Evolutionary conservation across 2,797 vertebrate species (phyloP).

Genomic region (Pantherophis alleghaniensis): DNA sequence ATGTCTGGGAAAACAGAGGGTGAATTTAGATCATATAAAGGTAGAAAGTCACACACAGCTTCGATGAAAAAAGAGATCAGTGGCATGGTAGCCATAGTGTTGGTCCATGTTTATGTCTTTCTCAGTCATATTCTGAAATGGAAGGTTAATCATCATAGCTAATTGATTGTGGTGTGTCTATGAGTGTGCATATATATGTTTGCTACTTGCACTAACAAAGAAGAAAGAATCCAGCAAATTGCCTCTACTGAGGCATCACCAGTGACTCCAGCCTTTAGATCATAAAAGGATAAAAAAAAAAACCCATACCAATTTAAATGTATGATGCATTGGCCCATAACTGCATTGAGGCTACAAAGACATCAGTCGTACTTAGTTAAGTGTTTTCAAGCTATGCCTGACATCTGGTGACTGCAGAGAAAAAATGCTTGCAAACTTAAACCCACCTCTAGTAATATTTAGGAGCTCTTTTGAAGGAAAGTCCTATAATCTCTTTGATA

Average conservation of each 20-base stretch:
- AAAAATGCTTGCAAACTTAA: neutral
- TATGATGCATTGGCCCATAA: neutral
- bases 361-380: neutral
- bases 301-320: neutral
- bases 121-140: neutral
- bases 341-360: neutral
- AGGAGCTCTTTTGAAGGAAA: neutral
- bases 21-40: neutral
- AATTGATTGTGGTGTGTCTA: neutral
- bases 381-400: neutral
- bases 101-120: neutral
- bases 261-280: neutral
- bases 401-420: neutral
- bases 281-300: neutral
- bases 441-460: neutral
- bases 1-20: neutral
- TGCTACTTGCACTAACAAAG: neutral
- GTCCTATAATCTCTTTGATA: neutral
- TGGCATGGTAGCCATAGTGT: neutral
- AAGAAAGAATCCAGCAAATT: neutral
- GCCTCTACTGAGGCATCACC: neutral
- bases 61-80: neutral
- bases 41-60: neutral
- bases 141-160: neutral
- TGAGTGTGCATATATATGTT: neutral